A percentile compares a stretch with the other conserved stretches of the same genome.
phyloP scores from a whole-genome alignment of 2,888 invertebrate species.

The Cerastoderma edule region DNA sequence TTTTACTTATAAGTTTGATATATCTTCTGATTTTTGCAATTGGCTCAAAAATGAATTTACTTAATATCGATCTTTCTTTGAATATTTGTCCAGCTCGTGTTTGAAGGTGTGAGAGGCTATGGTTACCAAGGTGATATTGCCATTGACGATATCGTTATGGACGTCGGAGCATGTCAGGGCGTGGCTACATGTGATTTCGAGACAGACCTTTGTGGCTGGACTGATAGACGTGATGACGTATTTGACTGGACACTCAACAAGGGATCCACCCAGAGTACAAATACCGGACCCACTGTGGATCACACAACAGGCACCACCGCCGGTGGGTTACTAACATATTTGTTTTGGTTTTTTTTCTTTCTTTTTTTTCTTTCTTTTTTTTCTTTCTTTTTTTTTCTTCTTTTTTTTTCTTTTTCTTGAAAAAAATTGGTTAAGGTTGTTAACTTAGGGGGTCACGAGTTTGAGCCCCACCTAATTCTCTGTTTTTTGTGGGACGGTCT shows the following conservation, averaged over 20 bases:
- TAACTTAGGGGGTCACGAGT: no score
- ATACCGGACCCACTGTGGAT: slow-evolving; percentile 75
- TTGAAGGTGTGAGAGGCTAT: slow-evolving; percentile 76
- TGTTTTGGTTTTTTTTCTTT: background rate
- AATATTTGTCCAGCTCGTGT: slow-evolving; percentile 54
- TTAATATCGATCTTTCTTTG: background rate
- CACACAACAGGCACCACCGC: slow-evolving; percentile 71
- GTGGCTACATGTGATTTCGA: slow-evolving; percentile 77
- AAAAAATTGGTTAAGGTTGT: no score
- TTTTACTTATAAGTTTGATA: no score
- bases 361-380: no score
- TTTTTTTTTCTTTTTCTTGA: no score
- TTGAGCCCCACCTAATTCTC: no score
- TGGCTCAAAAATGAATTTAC: no score
- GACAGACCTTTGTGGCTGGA: slow-evolving; percentile 75
- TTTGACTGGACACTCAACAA: slow-evolving; percentile 77
- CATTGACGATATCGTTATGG: slow-evolving; percentile 77
- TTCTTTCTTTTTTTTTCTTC: no score
- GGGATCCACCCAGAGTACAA: slow-evolving; percentile 60
- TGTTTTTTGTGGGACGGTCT: no score
- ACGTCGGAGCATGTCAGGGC: slow-evolving; percentile 71
- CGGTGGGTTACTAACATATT: slow-evolving; percentile 56
- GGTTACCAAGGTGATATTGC: slow-evolving; percentile 78
- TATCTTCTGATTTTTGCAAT: no score
- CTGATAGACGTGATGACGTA: slow-evolving; percentile 67